Percentiles rank a stretch among this genome's conserved stretches.
phyloP scores from a whole-genome alignment of 2,113 vertebrate genomes.

The Dasyprocta punctata region DNA sequence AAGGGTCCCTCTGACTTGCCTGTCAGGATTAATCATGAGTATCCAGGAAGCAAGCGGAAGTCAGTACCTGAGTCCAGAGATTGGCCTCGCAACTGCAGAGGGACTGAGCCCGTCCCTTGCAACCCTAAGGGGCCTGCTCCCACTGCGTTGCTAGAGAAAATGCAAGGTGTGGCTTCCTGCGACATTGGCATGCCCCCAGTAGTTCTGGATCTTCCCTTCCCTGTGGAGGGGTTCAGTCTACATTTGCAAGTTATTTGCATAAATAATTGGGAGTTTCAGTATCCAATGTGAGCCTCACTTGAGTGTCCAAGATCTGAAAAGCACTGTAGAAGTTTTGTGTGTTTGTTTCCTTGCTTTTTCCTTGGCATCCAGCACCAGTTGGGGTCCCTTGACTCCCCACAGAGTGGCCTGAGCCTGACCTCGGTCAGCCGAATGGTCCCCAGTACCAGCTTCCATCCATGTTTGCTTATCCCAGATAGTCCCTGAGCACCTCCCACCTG shows the following conservation, averaged over 20 bases:
- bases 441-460: no score
- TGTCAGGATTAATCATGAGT: neutral
- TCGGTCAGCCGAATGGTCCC: neutral
- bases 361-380: neutral
- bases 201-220: neutral
- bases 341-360: neutral
- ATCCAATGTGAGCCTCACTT: neutral
- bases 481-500: neutral
- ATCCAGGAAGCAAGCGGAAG: neutral
- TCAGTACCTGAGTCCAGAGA: neutral
- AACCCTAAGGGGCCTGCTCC: neutral
- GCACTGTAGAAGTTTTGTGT: neutral
- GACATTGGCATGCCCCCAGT: neutral
- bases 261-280: neutral
- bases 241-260: neutral
- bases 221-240: neutral
- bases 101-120: neutral
- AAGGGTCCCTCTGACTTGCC: neutral
- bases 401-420: neutral
- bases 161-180: neutral
- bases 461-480: neutral
- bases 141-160: accelerated
- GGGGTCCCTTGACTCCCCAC: neutral
- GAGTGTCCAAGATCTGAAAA: neutral
- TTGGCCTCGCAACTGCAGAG: no score